phyloP scores from a whole-genome alignment of 2,113 vertebrate genomes.

The Sebastes fasciatus region DNA sequence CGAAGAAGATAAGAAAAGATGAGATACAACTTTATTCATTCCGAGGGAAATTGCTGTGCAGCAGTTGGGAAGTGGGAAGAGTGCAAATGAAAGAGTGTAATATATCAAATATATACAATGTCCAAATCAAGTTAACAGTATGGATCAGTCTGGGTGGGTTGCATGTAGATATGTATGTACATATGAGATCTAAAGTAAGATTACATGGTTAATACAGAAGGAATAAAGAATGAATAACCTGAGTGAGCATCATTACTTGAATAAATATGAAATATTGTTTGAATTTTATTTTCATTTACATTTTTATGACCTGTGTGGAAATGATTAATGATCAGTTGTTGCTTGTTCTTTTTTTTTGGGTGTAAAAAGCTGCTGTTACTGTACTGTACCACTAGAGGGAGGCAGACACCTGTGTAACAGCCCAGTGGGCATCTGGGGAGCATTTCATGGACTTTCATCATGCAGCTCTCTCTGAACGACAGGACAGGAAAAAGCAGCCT shows the following conservation, averaged over 20 bases:
- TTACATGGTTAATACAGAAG: background rate
- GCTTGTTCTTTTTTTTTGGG: background rate
- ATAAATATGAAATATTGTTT: background rate
- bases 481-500: background rate
- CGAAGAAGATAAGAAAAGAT: too few species aligned
- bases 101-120: background rate
- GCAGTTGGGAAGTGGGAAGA: background rate
- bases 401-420: conserved; percentile 20
- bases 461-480: conserved; percentile 30
- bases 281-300: too few species aligned
- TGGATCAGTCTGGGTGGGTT: too few species aligned
- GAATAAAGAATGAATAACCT: too few species aligned
- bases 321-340: background rate
- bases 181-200: too few species aligned
- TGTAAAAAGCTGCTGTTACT: conserved; percentile 3
- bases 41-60: background rate
- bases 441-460: conserved; percentile 58
- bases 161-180: background rate
- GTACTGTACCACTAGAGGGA: conserved; percentile 39
- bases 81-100: background rate
- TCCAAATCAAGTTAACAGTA: background rate
- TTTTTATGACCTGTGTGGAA: background rate
- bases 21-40: background rate
- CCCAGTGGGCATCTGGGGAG: background rate
- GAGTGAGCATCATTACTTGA: background rate